Evolutionary conservation across 2,888 invertebrate species (phyloP), one percentile per base, ranked within the genome.

Genomic region (Leptinotarsa tumamoca): DNA sequence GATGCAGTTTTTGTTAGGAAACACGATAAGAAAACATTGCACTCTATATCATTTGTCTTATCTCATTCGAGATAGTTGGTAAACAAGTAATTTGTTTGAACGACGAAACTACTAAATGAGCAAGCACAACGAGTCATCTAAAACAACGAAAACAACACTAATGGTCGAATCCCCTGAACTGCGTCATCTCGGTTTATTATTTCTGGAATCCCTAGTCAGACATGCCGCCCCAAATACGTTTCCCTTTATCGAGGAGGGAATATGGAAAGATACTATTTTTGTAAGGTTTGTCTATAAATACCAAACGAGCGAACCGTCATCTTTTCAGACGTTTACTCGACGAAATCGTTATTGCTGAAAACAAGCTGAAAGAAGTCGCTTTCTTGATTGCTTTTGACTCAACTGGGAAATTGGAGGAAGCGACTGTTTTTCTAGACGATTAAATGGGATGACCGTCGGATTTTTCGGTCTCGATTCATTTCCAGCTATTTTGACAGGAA

Each of bases 211-310:
- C 17, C 17, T 43, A 17, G 63, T 2, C 63, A 63, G 63, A 63
- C 63, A 63, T 43, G 43, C 61, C 21, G 61, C 63, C 63, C 63
- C 43, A 58, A 17, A 63, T 63, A 17, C 63, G 63, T 33, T 33
- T 33, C 43, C 43, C 43, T 63, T 43, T 14, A 63, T 43, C 7
- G 13, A 7, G 5, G 18, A 63, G 63, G n/a, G 43, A 63, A 63
- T 63, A 43, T 33, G 63, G 63, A 43, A 63, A 63, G 63, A 63
- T 43, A 43, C 63, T 63, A 63, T 63, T 63, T 63, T 63, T 63
- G 33, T 63, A 33, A 43, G 63, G 23, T n/a, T 63, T 33, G 63
- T 63, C 63, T 63, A 63, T 63, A 63, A 63, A 63, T 63, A 63
- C 27, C 27, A 17, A 7, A 33, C 21, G n/a, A 58, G 21, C 56